Percentiles rank a stretch among this genome's conserved stretches.
Evolutionary conservation across 1,140 invertebrate species (phyloP).

Genomic region (Manduca sexta): DNA sequence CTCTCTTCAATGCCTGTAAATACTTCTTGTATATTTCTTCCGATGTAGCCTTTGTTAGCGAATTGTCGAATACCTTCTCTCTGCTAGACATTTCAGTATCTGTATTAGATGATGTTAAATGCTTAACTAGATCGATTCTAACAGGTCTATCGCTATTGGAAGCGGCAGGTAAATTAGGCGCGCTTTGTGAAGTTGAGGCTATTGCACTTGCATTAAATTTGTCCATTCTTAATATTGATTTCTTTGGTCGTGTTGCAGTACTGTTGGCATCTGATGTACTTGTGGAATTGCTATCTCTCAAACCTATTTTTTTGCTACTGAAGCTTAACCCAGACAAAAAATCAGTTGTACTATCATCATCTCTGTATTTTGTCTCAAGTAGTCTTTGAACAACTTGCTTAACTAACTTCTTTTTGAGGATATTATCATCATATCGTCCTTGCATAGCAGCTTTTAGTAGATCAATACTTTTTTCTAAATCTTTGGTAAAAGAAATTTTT

Average conservation of each 20-base stretch:
- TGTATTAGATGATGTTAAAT: conserved; percentile 33
- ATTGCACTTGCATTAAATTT: conserved; percentile 49
- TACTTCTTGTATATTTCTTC: conserved; percentile 63
- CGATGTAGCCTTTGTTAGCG: conserved; percentile 48
- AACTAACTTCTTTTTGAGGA: conserved; percentile 54
- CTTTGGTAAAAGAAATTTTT: conserved; percentile 55
- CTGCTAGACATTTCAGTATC: conserved; percentile 50
- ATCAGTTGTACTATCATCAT: conserved; percentile 53
- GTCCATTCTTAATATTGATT: conserved; percentile 51
- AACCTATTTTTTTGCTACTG: conserved; percentile 38
- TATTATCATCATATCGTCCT: conserved; percentile 39
- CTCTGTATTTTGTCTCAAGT: conserved; percentile 51
- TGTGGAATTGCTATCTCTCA: conserved; percentile 33
- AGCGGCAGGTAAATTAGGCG: conserved; percentile 46
- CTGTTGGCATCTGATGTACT: conserved; percentile 56
- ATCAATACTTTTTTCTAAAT: conserved; percentile 59
- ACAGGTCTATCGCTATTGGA: conserved; percentile 31
- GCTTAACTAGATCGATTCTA: conserved; percentile 23
- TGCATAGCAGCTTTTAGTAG: conserved; percentile 46
- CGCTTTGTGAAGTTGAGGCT: conserved; percentile 59
- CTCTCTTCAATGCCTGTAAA: conserved; percentile 51
- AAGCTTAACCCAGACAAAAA: conserved; percentile 56
- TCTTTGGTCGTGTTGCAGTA: conserved; percentile 41
- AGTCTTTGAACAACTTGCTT: conserved; percentile 61
- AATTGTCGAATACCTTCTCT: conserved; percentile 35